Evolutionary conservation across 2,888 invertebrate species (phyloP).

Genomic region (Molorchus minor): DNA sequence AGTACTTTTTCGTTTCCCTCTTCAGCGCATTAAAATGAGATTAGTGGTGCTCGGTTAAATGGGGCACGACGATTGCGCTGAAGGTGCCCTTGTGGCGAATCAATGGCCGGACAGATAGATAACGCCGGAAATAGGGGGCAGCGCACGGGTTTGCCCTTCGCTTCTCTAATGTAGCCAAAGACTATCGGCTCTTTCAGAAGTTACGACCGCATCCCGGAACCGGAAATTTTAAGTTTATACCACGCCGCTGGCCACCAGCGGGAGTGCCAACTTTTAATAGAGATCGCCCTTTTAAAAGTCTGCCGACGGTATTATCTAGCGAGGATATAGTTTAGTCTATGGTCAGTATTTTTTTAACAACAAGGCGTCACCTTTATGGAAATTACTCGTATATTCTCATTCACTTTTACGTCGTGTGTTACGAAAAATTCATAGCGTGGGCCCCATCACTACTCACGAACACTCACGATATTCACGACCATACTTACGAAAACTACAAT

Average conservation of each 20-base stretch:
- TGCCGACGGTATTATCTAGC: background rate
- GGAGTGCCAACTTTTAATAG: background rate
- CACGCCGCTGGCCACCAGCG: background rate
- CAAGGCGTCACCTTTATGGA: no score
- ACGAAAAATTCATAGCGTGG: no score
- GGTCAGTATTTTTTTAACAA: no score
- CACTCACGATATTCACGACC: no score
- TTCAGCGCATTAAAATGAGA: background rate
- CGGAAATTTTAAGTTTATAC: constrained; percentile 1
- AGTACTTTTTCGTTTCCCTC: background rate
- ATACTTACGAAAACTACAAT: no score
- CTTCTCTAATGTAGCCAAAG: background rate
- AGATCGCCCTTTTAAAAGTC: background rate
- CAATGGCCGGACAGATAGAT: background rate
- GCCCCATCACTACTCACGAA: no score
- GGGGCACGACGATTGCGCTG: background rate
- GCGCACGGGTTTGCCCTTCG: background rate
- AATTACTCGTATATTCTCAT: no score
- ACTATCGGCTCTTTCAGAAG: background rate
- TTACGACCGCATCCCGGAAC: background rate
- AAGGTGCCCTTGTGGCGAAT: background rate
- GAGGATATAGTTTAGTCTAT: background rate
- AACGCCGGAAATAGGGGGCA: background rate
- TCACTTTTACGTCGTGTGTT: no score
- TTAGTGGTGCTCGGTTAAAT: background rate